phyloP scores from a whole-genome alignment of 2,113 vertebrate genomes.

The Synchiropus splendidus region DNA sequence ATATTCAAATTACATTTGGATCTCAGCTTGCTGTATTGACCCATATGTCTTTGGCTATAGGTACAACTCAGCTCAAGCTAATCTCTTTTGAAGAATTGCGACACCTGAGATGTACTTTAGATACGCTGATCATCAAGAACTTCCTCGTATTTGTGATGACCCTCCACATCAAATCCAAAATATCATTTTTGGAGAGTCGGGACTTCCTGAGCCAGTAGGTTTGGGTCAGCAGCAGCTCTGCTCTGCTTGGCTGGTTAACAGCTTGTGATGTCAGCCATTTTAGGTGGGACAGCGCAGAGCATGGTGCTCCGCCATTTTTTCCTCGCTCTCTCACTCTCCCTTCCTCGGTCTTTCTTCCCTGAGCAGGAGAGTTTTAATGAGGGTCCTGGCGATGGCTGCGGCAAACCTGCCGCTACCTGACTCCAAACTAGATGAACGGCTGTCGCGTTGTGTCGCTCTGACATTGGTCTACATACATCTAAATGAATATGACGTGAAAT shows the following conservation, averaged over 20 bases:
- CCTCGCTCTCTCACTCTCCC: constrained; percentile 16
- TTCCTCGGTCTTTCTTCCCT: not conserved
- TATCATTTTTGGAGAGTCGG: constrained; percentile 9
- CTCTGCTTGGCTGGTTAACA: constrained; percentile 60
- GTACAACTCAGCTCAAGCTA: too few relatives aligned
- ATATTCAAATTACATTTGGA: too few relatives aligned
- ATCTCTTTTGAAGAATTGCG: too few relatives aligned
- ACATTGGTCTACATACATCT: too few relatives aligned
- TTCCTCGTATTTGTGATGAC: too few relatives aligned
- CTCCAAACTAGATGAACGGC: constrained; percentile 35
- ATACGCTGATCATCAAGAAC: too few relatives aligned
- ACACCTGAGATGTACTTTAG: too few relatives aligned
- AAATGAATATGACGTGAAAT: too few relatives aligned
- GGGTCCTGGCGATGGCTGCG: constrained; percentile 50
- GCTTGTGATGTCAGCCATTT: constrained; percentile 76
- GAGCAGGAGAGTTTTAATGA: constrained; percentile 57
- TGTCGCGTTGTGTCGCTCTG: too few relatives aligned
- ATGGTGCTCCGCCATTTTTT: constrained; percentile 64
- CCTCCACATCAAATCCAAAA: too few relatives aligned
- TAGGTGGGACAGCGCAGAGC: constrained; percentile 67
- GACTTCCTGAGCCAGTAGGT: constrained; percentile 24
- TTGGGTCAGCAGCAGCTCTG: constrained; percentile 45
- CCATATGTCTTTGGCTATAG: too few relatives aligned
- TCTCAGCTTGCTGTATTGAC: too few relatives aligned
- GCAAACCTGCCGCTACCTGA: constrained; percentile 37